These are phyloP conservation scores for Diphyllodes magnificus DNA, from an alignment of 2,113 vertebrate genomes.

Conservation along the genomic window DNA sequence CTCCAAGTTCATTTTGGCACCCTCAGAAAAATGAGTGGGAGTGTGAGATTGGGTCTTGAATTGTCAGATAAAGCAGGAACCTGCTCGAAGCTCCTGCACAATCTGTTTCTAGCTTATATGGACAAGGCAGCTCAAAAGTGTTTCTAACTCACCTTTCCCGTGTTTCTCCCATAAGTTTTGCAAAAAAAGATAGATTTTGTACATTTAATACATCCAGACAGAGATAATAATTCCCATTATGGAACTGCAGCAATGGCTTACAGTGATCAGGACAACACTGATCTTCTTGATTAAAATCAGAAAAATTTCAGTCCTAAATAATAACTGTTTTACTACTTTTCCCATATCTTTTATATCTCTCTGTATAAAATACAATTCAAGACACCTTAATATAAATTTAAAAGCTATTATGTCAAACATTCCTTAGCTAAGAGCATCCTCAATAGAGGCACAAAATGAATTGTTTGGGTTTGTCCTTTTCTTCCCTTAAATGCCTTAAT, in stretches of 20 bases:
- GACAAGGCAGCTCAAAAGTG: not conserved
- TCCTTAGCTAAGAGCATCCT: not conserved
- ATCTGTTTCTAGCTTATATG: not conserved
- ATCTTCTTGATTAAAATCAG: not conserved
- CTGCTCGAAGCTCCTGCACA: not conserved
- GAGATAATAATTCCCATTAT: not conserved
- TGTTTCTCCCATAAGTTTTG: not conserved
- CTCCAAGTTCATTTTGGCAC: not conserved
- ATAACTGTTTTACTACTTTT: not conserved
- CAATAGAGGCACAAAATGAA: not conserved
- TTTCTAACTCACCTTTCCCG: not conserved
- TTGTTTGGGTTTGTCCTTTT: not conserved
- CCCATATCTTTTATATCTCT: not conserved
- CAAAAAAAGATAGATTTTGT: not conserved
- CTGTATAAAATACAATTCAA: not conserved
- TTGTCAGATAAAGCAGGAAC: not conserved
- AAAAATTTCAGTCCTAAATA: not conserved
- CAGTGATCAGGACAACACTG: not conserved
- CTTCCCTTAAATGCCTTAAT: not conserved
- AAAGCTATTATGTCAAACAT: not conserved
- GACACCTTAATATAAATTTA: not conserved
- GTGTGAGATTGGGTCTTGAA: not conserved
- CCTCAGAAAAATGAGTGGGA: not conserved
- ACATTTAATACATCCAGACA: not conserved
- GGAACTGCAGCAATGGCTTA: not conserved